Conservation (phyloP, 2,113 vertebrate species). For the Bubo scandiacus region DNA sequence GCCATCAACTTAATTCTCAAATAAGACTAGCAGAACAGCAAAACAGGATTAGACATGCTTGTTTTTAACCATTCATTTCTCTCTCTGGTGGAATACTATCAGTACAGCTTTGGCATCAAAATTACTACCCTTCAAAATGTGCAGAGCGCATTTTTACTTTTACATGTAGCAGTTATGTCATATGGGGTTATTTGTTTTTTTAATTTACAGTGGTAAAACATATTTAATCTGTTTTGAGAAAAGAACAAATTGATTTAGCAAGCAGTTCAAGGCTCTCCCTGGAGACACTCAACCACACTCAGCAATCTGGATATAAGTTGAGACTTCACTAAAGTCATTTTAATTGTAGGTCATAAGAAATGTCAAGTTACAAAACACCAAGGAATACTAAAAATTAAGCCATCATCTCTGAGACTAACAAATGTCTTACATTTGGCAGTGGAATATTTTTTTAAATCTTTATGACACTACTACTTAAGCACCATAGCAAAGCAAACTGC, state of each 20-base stretch:
- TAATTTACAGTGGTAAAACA: conserved; percentile 34
- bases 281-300: conserved; percentile 20
- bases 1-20: conserved; percentile 51
- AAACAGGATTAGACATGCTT: conserved; percentile 69
- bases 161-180: background rate
- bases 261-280: conserved; percentile 38
- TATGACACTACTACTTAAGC: background rate
- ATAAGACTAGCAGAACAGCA: background rate
- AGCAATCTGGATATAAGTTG: conserved; percentile 37
- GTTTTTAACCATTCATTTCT: conserved; percentile 60
- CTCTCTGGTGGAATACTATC: conserved; percentile 39
- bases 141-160: background rate
- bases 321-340: conserved; percentile 11
- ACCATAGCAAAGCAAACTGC: background rate
- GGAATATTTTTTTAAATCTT: background rate
- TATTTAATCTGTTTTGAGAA: conserved; percentile 57
- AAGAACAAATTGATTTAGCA: conserved; percentile 49
- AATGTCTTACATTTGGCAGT: background rate
- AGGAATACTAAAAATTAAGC: conserved; percentile 58
- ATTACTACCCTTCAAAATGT: conserved; percentile 18
- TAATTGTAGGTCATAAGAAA: conserved; percentile 56
- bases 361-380: conserved; percentile 30
- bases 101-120: conserved; percentile 32
- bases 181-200: conserved; percentile 52
- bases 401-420: conserved; percentile 22